Conservation (phyloP, 2,888 invertebrate genomes). For the Folsomia manolachei region DNA sequence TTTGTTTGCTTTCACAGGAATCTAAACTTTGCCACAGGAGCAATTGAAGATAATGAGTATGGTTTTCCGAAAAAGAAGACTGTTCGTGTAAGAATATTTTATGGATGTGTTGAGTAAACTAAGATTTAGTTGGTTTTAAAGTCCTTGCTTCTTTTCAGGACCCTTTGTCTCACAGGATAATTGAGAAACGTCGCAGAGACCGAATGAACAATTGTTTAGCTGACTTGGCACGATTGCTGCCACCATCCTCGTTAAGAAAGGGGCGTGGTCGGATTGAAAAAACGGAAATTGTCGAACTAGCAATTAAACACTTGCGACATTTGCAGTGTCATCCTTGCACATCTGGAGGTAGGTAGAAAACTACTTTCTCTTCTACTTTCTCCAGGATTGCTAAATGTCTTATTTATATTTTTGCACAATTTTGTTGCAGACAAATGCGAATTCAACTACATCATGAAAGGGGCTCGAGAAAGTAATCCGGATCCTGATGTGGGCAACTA, state of each 20-base stretch:
- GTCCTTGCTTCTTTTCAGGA: conserved; percentile 65
- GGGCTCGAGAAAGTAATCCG: not conserved
- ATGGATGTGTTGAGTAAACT: no score
- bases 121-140: no score
- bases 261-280: conserved; percentile 94
- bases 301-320: conserved; percentile 88
- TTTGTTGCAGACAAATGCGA: conserved; percentile 45
- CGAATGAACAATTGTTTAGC: conserved; percentile 97
- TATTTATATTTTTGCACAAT: no score
- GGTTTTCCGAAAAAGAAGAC: conserved; percentile 68
- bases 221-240: conserved; percentile 87
- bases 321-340: conserved; percentile 62
- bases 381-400: no score
- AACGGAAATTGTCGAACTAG: conserved; percentile 98
- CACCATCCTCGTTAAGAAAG: conserved; percentile 88
- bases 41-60: conserved; percentile 72
- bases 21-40: conserved; percentile 66
- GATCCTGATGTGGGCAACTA: no score
- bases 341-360: conserved; percentile 52
- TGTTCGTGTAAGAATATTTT: conserved; percentile 60
- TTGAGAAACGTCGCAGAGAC: conserved; percentile 90
- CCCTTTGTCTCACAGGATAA: conserved; percentile 95
- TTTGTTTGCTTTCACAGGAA: conserved; percentile 54
- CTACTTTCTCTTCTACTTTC: not conserved
- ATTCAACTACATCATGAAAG: conserved; percentile 30